Conservation (phyloP, 2,113 vertebrate species). For the Coptodon rendalli region DNA sequence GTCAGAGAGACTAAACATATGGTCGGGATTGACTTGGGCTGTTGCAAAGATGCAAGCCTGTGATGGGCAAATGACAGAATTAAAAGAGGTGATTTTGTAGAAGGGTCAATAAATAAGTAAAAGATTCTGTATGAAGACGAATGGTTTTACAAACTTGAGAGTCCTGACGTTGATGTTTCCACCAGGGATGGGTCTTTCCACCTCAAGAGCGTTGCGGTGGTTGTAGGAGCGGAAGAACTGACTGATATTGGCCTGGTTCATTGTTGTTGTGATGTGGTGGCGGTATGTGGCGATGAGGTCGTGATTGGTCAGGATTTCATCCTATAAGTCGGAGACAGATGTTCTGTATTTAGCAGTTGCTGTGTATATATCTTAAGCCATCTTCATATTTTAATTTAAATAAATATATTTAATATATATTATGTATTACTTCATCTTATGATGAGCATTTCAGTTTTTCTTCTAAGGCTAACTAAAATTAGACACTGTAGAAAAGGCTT, state of each 20-base stretch:
- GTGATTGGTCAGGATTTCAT: constrained; percentile 85
- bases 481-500: neutral
- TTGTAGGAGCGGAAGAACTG: constrained; percentile 90
- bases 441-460: neutral
- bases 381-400: neutral
- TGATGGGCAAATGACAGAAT: neutral
- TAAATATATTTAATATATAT: neutral
- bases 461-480: neutral
- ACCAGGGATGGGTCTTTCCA: constrained; percentile 82
- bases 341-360: neutral
- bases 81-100: neutral
- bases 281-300: constrained; percentile 88
- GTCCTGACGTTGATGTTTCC: constrained; percentile 70
- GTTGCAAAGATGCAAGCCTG: neutral
- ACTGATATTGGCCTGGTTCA: constrained; percentile 88
- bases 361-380: neutral
- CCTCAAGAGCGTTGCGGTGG: constrained; percentile 83
- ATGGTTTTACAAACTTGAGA: constrained; percentile 70
- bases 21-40: accelerated
- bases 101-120: neutral
- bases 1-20: neutral
- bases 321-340: constrained; percentile 63
- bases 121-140: neutral
- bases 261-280: constrained; percentile 81
- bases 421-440: neutral